A percentile compares a stretch with the other conserved stretches of the same genome.
These are phyloP conservation scores for Antedon mediterranea DNA, from an alignment of 53 echinoderm and acorn worm genomes.

Conservation along the genomic window DNA sequence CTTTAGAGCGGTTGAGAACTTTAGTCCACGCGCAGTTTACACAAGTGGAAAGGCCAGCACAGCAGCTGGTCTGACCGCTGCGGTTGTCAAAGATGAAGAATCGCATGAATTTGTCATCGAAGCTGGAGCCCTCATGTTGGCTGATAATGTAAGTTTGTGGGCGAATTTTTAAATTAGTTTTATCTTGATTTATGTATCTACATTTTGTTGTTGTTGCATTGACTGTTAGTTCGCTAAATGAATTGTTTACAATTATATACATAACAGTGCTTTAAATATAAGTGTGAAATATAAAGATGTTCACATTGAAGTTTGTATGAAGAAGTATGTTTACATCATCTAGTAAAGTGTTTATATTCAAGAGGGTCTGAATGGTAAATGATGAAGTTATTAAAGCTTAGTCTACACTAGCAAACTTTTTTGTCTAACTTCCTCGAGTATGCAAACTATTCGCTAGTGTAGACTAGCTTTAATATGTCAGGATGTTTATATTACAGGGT, in stretches of 20 bases:
- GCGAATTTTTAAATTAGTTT: too few species aligned
- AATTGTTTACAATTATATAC: too few species aligned
- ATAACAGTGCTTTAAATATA: not conserved
- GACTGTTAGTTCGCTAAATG: too few species aligned
- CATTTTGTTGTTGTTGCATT: too few species aligned
- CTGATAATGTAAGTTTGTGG: constrained; percentile 74
- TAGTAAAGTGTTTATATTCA: too few species aligned
- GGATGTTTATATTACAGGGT: constrained; percentile 34
- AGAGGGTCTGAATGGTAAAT: too few species aligned
- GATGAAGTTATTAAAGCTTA: too few species aligned
- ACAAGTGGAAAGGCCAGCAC: constrained; percentile 94
- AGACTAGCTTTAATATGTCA: too few species aligned
- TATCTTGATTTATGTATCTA: not conserved
- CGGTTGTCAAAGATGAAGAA: constrained; percentile 88
- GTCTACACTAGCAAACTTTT: too few species aligned
- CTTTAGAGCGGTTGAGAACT: constrained; percentile 86
- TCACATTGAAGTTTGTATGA: not conserved
- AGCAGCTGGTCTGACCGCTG: constrained; percentile 94
- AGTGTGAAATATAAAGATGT: not conserved
- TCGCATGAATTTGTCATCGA: constrained; percentile 97
- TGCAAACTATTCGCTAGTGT: too few species aligned
- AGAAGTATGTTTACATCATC: too few species aligned
- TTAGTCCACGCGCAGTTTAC: constrained; percentile 91
- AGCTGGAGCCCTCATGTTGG: constrained; percentile 94
- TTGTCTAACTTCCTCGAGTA: too few species aligned